Evolutionary conservation across 2,113 vertebrate genomes (phyloP), one percentile per base, ranked within the genome.

Genomic region (Chauna torquata): DNA sequence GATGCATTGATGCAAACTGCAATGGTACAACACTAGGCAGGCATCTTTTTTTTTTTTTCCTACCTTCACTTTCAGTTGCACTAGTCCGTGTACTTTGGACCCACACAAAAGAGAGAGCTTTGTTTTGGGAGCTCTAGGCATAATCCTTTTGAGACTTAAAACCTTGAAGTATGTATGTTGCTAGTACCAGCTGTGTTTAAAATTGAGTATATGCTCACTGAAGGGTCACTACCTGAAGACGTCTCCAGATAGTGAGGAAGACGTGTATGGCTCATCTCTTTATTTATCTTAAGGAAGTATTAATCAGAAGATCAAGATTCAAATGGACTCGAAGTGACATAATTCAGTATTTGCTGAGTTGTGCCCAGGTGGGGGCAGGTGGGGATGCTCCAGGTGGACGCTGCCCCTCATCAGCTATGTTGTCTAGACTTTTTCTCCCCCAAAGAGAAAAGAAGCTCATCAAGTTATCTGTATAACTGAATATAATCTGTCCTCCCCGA

Each of bases 341-440:
- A 22, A 74, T 47, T 27, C 38, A 59, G 68, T 34, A 66, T 20
- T 45, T 59, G 27, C 12, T 68, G 38, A 16, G 22, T 58, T 23
- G 36, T 8, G 28, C 25, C 8, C 4, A 1, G 1, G 9, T 18
- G 3, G 36, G 32, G 44, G 25, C 25, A 75, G 7, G 7, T 66
- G 7, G 18, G 16, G 7, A 4, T 34, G 30, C 30, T 22, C 20
- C 2, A 1, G 20, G 20, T 57, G 14, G 25, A 27, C 28, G 22
- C 23, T 66, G 36, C 11, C 27, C 10, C 50, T 66, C 22, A 65
- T 19, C 57, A 47, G 7, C 47, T 57, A 32, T 22, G 15, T 44
- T 34, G 6, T 66, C 44, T 8, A 2, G 50, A 45, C 4, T 18
- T 61, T 27, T 18, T 27, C 15, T 16, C 11, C 34, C 10, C 45